Conservation (phyloP, 2,888 invertebrate genomes). For the Diloba caeruleocephala region DNA sequence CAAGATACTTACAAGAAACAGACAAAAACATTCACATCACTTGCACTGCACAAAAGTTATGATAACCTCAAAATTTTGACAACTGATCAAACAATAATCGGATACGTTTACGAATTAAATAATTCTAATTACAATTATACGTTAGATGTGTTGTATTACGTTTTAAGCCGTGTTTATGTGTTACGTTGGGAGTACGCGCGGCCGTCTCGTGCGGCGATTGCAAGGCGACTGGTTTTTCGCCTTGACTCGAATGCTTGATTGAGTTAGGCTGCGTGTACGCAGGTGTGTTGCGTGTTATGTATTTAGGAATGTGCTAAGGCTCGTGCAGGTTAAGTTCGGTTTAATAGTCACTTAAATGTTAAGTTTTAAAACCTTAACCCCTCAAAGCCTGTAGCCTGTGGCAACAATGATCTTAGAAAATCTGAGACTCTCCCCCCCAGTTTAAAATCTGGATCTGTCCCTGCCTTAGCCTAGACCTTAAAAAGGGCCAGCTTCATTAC, state of each 20-base stretch:
- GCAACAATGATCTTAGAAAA: too few relatives aligned
- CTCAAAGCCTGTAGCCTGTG: too few relatives aligned
- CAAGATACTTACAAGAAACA: conserved; percentile 37
- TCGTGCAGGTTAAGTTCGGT: conserved; percentile 17
- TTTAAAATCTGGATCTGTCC: too few relatives aligned
- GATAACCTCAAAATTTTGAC: conserved; percentile 61
- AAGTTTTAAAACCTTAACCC: conserved; percentile 21
- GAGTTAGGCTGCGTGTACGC: conserved; percentile 69
- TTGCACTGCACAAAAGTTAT: conserved; percentile 41
- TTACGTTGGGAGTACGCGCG: conserved; percentile 41
- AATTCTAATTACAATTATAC: conserved; percentile 42
- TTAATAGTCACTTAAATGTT: conserved; percentile 7
- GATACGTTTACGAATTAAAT: conserved; percentile 20
- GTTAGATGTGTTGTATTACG: conserved; percentile 32
- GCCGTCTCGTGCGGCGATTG: conserved; percentile 52
- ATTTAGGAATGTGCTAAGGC: conserved; percentile 30
- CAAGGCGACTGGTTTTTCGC: conserved; percentile 61
- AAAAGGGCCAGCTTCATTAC: too few relatives aligned
- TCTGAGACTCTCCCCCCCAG: too few relatives aligned
- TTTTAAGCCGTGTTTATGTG: conserved; percentile 32
- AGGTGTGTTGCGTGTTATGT: conserved; percentile 50
- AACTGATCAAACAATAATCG: conserved; percentile 65
- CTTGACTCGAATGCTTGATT: conserved; percentile 61
- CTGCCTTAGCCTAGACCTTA: too few relatives aligned
- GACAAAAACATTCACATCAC: conserved; percentile 41